Evolutionary conservation across 64 coral and sea anemone genomes (phyloP), one percentile per base, ranked within the genome.

Genomic region (Hydrozoanthus tunicans): DNA sequence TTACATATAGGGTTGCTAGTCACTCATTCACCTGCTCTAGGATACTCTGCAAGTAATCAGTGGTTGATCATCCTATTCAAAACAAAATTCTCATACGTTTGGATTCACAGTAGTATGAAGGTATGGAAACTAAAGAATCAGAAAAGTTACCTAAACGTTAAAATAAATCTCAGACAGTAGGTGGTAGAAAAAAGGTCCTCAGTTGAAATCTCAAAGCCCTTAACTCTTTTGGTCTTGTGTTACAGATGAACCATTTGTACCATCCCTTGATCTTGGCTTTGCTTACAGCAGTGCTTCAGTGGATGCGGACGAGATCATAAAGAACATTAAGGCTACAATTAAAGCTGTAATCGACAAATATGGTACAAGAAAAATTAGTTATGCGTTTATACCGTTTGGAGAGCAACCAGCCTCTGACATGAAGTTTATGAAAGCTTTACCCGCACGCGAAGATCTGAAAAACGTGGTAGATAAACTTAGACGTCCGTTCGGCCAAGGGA

Each of bases 261-360:
- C 89, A 9, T 64, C 82, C 9, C 69, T 96, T 69, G 92, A 96
- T 59, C 88, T 96, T 89, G 92, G 71, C 14, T 91, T 96, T 82
- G 95, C 82, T 9, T 63, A 93, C 17, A 93, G 92, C 53, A 77
- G 92, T 24, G 90, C 71, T 79, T 93, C 95, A n/a, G 51, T 74
- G 0, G 73, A 82, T 32, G 89, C 82, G 3, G 70, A 73, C 51
- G 64, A 60, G 5, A 91, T 89, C 51, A 91, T 96, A 57, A 81
- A 67, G 13, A 91, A 71, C 53, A 90, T 91, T 32, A 93, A 94
- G 59, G 77, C 91, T n/a, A 86, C 91, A 53, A 76, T 96, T 71
- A 84, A 91, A 58, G 60, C 83, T 25, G 23, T 96, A 55, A 91
- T 96, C 32, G 76, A 91, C 51, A 91, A 20, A 23, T 86, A 86